phyloP scores from a whole-genome alignment of 2,888 invertebrate genomes.

The Dione juno region DNA sequence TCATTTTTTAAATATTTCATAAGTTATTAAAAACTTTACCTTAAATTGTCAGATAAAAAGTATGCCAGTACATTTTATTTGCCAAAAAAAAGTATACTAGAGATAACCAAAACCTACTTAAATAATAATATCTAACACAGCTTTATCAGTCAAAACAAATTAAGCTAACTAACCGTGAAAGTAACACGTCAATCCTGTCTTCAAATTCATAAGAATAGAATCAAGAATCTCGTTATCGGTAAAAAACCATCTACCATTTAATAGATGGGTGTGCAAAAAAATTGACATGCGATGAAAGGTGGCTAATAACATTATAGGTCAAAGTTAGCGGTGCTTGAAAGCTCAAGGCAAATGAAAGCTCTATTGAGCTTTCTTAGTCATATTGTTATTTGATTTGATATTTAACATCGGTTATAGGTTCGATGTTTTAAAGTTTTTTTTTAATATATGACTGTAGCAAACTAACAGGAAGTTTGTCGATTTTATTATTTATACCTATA shows the following conservation, averaged over 20 bases:
- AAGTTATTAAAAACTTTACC: too few relatives aligned
- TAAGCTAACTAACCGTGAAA: conserved; percentile 27
- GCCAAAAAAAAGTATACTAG: too few relatives aligned
- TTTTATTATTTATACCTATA: too few relatives aligned
- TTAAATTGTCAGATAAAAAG: too few relatives aligned
- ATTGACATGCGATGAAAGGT: conserved; percentile 44
- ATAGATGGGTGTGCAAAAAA: conserved; percentile 44
- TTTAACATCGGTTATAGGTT: background rate
- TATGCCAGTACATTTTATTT: too few relatives aligned
- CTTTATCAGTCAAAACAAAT: conserved; percentile 29
- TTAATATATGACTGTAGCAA: too few relatives aligned
- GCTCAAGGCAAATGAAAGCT: too few relatives aligned
- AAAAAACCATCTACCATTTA: conserved; percentile 36
- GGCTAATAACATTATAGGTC: conserved; percentile 48
- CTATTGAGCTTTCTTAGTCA: background rate
- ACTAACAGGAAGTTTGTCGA: too few relatives aligned
- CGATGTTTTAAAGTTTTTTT: background rate
- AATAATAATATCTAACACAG: background rate
- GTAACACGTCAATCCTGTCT: conserved; percentile 31
- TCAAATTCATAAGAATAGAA: conserved; percentile 18
- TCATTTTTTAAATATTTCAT: too few relatives aligned
- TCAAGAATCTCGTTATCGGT: background rate
- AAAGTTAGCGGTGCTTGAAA: conserved; percentile 29
- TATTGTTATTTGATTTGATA: background rate
- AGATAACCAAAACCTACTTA: too few relatives aligned